Conservation (phyloP, 2,797 vertebrate species). For the Craterocephalus amniculus region DNA sequence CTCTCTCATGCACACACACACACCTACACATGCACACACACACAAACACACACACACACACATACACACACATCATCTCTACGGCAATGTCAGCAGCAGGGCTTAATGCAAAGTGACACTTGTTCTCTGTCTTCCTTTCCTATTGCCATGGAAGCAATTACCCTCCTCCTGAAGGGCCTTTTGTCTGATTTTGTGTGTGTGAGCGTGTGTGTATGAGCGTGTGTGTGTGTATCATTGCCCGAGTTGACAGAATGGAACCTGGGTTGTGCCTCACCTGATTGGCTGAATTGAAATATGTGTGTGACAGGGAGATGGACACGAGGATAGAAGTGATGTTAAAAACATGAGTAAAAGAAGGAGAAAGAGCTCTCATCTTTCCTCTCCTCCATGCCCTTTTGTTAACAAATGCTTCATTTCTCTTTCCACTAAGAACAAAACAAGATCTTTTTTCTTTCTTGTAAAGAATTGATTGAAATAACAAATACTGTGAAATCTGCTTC, state of each 20-base stretch:
- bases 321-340: background rate
- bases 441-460: no score
- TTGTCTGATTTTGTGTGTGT: constrained; percentile 73
- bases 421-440: background rate
- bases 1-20: no score
- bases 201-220: constrained; percentile 34
- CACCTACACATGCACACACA: no score
- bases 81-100: constrained; percentile 91
- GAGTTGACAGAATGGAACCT: constrained; percentile 72
- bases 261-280: constrained; percentile 66
- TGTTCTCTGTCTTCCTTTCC: constrained; percentile 97
- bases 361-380: no score
- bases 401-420: background rate
- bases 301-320: constrained; percentile 8
- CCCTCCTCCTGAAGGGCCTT: constrained; percentile 95
- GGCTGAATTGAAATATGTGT: constrained; percentile 56
- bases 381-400: no score
- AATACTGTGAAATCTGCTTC: no score
- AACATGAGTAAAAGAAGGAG: no score
- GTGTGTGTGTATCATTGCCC: constrained; percentile 60
- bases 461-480: no score
- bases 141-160: constrained; percentile 97
- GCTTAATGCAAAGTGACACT: constrained; percentile 99
- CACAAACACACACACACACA: constrained; percentile 48
- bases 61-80: constrained; percentile 88